A percentile compares a stretch with the other conserved stretches of the same genome.
phyloP scores from a whole-genome alignment of 2,888 invertebrate species.

The Cynaeus angustus region DNA sequence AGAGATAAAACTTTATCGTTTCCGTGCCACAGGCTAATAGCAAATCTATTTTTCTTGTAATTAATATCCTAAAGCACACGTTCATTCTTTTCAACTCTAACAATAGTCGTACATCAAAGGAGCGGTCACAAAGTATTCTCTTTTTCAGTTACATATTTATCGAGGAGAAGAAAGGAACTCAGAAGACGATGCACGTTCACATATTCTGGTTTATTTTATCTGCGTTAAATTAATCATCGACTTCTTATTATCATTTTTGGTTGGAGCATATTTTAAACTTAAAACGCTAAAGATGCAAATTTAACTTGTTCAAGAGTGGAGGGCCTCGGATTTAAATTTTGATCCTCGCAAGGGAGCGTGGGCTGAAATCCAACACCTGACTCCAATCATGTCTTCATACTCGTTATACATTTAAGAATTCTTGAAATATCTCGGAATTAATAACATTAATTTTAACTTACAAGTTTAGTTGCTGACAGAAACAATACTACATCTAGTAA shows the following conservation, averaged over 20 bases:
- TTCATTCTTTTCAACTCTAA: slow-evolving; percentile 18
- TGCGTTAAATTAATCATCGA: slow-evolving; percentile 36
- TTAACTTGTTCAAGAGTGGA: slow-evolving; percentile 19
- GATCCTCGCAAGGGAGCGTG: slow-evolving; percentile 21
- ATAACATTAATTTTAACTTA: slow-evolving; percentile 21
- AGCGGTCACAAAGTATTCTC: slow-evolving; percentile 19
- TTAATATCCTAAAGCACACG: slow-evolving; percentile 1
- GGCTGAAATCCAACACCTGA: slow-evolving; percentile 30
- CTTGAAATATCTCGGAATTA: slow-evolving; percentile 18
- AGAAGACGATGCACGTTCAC: too few species aligned
- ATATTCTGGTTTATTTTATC: neutral
- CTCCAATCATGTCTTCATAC: slow-evolving; percentile 25
- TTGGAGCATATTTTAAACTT: slow-evolving; percentile 31
- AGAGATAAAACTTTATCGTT: slow-evolving; percentile 31
- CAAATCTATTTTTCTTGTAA: slow-evolving; percentile 14
- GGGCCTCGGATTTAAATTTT: slow-evolving; percentile 38
- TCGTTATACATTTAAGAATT: slow-evolving; percentile 23
- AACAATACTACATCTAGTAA: slow-evolving; percentile 10
- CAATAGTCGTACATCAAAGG: slow-evolving; percentile 17
- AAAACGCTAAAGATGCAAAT: slow-evolving; percentile 35
- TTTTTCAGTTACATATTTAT: neutral
- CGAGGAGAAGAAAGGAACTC: too few species aligned
- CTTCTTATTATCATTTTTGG: slow-evolving; percentile 33
- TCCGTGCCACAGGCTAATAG: neutral
- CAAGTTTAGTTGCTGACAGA: neutral